phyloP scores from a whole-genome alignment of 35 echinoderm and acorn worm genomes.

The Diadema setosum region DNA sequence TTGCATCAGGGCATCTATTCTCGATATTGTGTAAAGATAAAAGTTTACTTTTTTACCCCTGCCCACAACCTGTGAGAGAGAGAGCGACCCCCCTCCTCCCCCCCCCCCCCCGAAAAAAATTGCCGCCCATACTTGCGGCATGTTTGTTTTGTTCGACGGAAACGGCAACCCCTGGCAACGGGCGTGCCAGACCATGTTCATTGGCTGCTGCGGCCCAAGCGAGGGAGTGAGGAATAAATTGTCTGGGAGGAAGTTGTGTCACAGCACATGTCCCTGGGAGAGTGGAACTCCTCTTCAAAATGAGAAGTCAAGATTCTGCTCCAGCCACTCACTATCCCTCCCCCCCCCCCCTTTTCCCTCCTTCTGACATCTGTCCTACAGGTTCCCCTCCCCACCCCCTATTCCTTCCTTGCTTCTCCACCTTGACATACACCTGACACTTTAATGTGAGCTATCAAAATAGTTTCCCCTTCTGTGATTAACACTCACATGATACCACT shows the following conservation, averaged over 20 bases:
- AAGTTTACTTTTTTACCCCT: no score
- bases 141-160: neutral
- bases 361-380: neutral
- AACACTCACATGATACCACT: no score
- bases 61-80: no score
- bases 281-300: neutral
- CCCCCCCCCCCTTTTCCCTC: neutral
- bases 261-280: neutral
- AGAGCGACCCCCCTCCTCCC: no score
- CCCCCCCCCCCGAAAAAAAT: no score
- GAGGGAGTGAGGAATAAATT: neutral
- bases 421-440: no score
- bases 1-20: no score
- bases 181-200: neutral
- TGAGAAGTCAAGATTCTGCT: neutral
- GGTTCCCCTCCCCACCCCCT: neutral
- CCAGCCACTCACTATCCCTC: neutral
- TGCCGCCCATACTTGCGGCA: no score
- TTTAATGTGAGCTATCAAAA: neutral
- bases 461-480: neutral
- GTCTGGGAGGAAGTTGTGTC: slow-evolving; percentile 8
- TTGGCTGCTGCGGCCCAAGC: neutral
- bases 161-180: neutral
- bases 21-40: no score
- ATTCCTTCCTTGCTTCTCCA: neutral